phyloP scores from a whole-genome alignment of 2,888 invertebrate species.

The Cyrtodaria siliqua region DNA sequence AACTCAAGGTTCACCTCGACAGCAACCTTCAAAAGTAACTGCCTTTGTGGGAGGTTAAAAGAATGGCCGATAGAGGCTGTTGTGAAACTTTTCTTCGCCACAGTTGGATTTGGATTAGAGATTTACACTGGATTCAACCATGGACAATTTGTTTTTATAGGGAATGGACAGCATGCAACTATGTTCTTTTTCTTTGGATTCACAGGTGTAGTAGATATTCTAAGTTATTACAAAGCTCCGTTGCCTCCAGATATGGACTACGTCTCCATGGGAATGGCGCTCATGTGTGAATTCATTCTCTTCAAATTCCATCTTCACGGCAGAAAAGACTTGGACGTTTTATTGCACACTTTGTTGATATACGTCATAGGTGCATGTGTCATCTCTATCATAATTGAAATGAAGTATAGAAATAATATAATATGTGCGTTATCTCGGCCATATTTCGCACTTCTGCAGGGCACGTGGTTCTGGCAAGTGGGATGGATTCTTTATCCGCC shows the following conservation, averaged over 20 bases:
- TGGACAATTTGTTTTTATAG: constrained; percentile 81
- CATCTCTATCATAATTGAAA: constrained; percentile 84
- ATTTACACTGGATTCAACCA: constrained; percentile 77
- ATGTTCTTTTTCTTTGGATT: constrained; percentile 87
- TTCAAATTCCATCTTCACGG: constrained; percentile 87
- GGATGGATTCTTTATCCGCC: constrained; percentile 87
- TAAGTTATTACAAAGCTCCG: constrained; percentile 80
- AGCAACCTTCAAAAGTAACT: constrained; percentile 73
- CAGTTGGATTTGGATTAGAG: constrained; percentile 69
- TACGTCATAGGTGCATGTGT: constrained; percentile 84
- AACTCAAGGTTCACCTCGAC: constrained; percentile 72
- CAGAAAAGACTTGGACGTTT: constrained; percentile 81
- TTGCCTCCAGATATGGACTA: constrained; percentile 86
- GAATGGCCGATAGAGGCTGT: constrained; percentile 71
- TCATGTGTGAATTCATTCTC: constrained; percentile 86
- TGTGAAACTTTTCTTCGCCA: constrained; percentile 66
- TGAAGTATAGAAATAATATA: constrained; percentile 82
- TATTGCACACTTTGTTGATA: constrained; percentile 86
- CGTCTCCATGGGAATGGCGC: constrained; percentile 84
- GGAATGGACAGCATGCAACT: constrained; percentile 87
- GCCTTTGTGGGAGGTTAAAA: constrained; percentile 71
- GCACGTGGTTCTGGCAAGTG: constrained; percentile 87
- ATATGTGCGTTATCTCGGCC: constrained; percentile 84
- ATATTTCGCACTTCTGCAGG: constrained; percentile 87
- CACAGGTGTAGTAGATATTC: constrained; percentile 85